Evolutionary conservation across 2,888 invertebrate genomes (phyloP), one percentile per base, ranked within the genome.

Genomic region (Mythimna vitellina): DNA sequence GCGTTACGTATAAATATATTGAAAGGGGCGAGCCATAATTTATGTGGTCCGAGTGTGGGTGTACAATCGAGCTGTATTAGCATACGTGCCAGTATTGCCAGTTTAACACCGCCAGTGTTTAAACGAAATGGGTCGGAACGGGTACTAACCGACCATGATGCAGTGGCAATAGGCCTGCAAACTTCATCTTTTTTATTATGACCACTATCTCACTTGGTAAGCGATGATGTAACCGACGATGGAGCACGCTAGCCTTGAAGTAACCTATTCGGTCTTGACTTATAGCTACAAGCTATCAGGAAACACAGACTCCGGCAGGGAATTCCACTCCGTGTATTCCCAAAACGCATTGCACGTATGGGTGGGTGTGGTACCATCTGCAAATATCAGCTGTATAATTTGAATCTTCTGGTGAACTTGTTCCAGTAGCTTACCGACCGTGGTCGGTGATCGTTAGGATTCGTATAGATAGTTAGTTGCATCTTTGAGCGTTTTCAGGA

Each of bases 141-240:
- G 73, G 65, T 70, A 57, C 78, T 80, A 88, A 86, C 83, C 81
- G 76, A 61, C 73, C 68, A 62, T 78, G 73, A 73, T 74, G 63
- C 62, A 57, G 70, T 70, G 29, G 70, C 78, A 80, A 78, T 81
- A 68, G 67, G 64, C 73, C 72, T 75, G 69, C 70, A 67, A 76
- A 79, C 54, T 73, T 49, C 9, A 8, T 35, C 0, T 35, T 35
- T 9, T 8, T 8, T 35, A 35, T 35, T 35, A 35, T 35, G 8
- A 35, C 35, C 8, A 35, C 35, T 35, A 35, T 35, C 35, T 35
- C 35, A 35, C 1, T 35, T 9, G 35, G 35, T 9, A 35, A 35
- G 9, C 35, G 35, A 35, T 35, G 35, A 35, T 35, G 35, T 35
- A 9, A 9, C 8, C 35, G 35, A 35, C 35, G 8, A 9, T 35